Conservation (phyloP, 1,140 invertebrate species). For the Meloidogyne hapla region DNA sequence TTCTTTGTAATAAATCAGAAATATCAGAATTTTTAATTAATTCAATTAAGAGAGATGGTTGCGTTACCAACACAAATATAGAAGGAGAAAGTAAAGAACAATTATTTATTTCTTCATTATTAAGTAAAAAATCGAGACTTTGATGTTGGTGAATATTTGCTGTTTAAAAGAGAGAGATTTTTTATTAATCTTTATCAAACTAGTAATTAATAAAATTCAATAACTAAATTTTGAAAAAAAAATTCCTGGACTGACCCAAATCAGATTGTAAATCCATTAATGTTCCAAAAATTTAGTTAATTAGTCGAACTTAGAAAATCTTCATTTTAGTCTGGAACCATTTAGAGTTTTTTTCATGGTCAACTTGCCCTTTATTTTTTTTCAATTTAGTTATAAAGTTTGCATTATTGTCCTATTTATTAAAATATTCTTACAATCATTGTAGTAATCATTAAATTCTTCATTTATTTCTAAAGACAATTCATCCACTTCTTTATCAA, state of each 20-base stretch:
- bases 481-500: neutral
- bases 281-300: too few species aligned
- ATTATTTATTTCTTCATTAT: neutral
- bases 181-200: neutral
- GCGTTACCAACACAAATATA: slow-evolving; percentile 19
- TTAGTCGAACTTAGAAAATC: too few species aligned
- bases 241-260: too few species aligned
- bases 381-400: too few species aligned
- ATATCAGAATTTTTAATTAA: slow-evolving; percentile 16
- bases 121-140: neutral
- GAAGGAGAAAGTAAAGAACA: neutral
- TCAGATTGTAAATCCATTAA: too few species aligned
- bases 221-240: too few species aligned
- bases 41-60: slow-evolving; percentile 21
- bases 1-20: slow-evolving; percentile 15
- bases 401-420: too few species aligned
- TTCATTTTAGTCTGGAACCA: too few species aligned
- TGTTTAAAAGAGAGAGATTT: neutral
- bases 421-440: too few species aligned
- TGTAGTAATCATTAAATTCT: neutral
- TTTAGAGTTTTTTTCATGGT: too few species aligned
- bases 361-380: too few species aligned
- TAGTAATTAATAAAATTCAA: too few species aligned
- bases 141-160: neutral
- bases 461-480: neutral